Evolutionary conservation across 1,140 invertebrate genomes (phyloP), one percentile per base, ranked within the genome.

Genomic region (Delia radicum): DNA sequence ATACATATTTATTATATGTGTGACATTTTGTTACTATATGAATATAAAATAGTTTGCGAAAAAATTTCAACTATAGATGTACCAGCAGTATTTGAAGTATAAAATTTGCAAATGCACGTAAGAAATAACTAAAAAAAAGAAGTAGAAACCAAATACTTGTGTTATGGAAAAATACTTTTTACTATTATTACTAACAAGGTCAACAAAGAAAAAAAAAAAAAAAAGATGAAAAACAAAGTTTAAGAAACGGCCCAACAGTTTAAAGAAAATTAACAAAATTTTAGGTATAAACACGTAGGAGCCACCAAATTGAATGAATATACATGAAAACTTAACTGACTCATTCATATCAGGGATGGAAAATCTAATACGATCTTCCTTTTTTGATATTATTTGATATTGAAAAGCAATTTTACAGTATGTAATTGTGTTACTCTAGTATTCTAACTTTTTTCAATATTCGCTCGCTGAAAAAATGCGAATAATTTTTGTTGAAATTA

Each of bases 251-350:
- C n/a, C 48, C n/a, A n/a, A n/a, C n/a, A n/a, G n/a, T 55, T 55
- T 55, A 55, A 55, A 21, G 21, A 2, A 69, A 69, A 69, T 69
- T 69, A 69, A 69, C 65, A 69, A 69, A 33, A 69, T 69, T 33
- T 69, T 31, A 33, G 29, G n/a, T 33, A 33, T 37, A 29, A 65
- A 65, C 62, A 65, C 62, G 62, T 65, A 65, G 8, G 33, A 37
- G 33, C 33, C 8, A 37, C 33, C n/a, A n/a, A n/a, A n/a, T n/a
- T n/a, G n/a, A n/a, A n/a, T n/a, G n/a, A n/a, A n/a, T n/a, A n/a
- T n/a, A n/a, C n/a, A n/a, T n/a, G n/a, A n/a, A n/a, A n/a, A n/a
- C n/a, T n/a, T n/a, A n/a, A n/a, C n/a, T n/a, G n/a, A n/a, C n/a
- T n/a, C n/a, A n/a, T n/a, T n/a, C n/a, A n/a, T n/a, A n/a, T n/a